Percentiles rank a stretch among this genome's conserved stretches.
Evolutionary conservation across 1,140 invertebrate species (phyloP).

Genomic region (Arion vulgaris): DNA sequence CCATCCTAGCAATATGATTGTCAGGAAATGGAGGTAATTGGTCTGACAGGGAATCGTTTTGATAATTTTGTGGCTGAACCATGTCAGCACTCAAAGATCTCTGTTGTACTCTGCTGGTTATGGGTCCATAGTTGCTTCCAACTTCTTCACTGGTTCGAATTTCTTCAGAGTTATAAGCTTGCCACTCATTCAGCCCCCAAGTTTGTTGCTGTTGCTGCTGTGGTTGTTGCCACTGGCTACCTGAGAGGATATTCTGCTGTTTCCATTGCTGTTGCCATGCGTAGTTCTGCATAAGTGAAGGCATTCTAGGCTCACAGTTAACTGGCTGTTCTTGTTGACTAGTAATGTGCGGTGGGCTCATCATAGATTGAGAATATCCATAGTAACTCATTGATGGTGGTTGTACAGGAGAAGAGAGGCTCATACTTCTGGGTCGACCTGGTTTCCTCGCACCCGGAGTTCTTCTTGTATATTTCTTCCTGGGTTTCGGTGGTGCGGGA

Average conservation of each 20-base stretch:
- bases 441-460: background rate
- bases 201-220: slow-evolving; percentile 18
- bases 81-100: slow-evolving; percentile 31
- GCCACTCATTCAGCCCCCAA: slow-evolving; percentile 22
- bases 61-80: background rate
- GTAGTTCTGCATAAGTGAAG: background rate
- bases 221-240: slow-evolving; percentile 13
- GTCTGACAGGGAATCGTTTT: background rate
- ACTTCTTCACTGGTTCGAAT: background rate
- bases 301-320: slow-evolving; percentile 1
- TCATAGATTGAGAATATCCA: background rate
- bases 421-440: slow-evolving; percentile 14
- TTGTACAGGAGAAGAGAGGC: background rate
- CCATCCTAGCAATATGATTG: background rate
- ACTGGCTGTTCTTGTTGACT: background rate
- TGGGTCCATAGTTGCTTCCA: too few relatives aligned
- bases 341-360: background rate
- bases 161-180: slow-evolving; percentile 4
- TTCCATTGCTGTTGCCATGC: slow-evolving; percentile 20
- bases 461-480: slow-evolving; percentile 24
- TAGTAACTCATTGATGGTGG: background rate
- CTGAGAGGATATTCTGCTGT: background rate
- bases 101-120: slow-evolving; percentile 13
- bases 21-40: background rate
- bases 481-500: background rate